Conservation (phyloP, 2,113 vertebrate species). For the Neomonachus schauinslandi region DNA sequence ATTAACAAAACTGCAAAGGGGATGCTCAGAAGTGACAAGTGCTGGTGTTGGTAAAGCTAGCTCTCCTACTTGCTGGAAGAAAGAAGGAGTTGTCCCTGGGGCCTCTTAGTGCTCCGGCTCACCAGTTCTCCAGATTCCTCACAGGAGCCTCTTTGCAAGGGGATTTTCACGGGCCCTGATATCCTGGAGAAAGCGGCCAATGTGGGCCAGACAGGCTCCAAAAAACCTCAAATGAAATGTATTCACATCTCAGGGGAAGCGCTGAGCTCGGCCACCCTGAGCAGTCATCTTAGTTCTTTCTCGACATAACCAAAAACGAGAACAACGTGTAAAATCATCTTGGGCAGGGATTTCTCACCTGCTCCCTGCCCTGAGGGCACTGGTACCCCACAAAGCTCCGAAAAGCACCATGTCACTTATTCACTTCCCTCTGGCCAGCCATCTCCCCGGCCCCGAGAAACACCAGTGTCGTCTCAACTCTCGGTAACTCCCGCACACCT, state of each 20-base stretch:
- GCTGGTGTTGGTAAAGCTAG: neutral
- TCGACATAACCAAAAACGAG: neutral
- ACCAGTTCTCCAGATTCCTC: neutral
- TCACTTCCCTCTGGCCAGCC: neutral
- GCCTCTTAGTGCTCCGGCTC: neutral
- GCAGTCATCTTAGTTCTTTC: neutral
- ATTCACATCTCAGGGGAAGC: neutral
- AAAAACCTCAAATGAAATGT: neutral
- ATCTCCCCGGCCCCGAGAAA: neutral
- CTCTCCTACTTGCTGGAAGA: neutral
- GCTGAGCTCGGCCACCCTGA: neutral
- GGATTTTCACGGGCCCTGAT: neutral
- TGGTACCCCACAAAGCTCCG: neutral
- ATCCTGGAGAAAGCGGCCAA: neutral
- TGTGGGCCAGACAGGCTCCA: neutral
- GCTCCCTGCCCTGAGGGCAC: neutral
- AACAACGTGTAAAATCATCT: neutral
- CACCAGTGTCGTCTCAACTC: neutral
- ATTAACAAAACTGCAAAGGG: neutral
- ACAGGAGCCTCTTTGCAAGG: neutral
- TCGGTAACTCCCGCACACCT: neutral
- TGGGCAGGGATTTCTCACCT: neutral
- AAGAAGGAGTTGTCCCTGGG: neutral
- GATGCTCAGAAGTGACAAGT: neutral
- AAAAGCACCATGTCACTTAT: neutral